Evolutionary conservation across 2,797 vertebrate species (phyloP).

Genomic region (Falco novaeseelandiae): DNA sequence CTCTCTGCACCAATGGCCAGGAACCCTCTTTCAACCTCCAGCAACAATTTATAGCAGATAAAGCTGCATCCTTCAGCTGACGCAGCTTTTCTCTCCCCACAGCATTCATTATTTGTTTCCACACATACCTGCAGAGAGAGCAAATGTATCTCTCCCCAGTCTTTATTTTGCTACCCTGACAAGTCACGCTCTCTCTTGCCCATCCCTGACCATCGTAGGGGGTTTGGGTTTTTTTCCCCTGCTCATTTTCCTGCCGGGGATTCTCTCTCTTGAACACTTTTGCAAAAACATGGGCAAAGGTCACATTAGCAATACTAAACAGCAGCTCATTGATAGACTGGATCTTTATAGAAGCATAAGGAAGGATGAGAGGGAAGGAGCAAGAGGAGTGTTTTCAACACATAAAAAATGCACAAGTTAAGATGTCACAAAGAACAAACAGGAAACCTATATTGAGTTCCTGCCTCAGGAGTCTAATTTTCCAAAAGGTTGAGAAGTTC

Average conservation of each 20-base stretch:
- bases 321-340: not conserved
- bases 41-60: not conserved
- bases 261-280: not conserved
- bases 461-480: not conserved
- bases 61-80: not conserved
- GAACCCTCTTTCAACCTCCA: not conserved
- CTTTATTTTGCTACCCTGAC: not conserved
- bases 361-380: not conserved
- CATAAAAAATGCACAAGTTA: not conserved
- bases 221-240: not conserved
- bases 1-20: rapidly evolving
- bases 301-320: not conserved
- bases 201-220: not conserved
- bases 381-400: not conserved
- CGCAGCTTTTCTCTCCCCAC: not conserved
- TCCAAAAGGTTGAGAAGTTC: not conserved
- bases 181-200: not conserved
- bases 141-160: not conserved
- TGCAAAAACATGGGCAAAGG: not conserved
- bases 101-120: not conserved
- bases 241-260: not conserved
- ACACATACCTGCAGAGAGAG: not conserved
- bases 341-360: not conserved
- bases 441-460: not conserved
- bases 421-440: not conserved